These are phyloP conservation scores for Tragopan temminckii DNA, from an alignment of 2,797 vertebrate species.

Conservation along the genomic window DNA sequence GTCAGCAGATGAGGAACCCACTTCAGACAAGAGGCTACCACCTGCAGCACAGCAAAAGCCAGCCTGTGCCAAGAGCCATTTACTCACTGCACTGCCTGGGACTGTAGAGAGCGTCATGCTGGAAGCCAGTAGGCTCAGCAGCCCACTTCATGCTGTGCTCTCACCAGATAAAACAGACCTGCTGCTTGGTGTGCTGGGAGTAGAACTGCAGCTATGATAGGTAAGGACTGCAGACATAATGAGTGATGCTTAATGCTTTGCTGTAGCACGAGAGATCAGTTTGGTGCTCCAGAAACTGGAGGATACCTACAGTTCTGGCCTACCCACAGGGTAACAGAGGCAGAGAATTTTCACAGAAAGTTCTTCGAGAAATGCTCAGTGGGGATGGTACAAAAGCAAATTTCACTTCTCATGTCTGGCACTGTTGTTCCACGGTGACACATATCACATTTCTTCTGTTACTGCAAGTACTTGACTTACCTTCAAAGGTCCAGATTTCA, in stretches of 20 bases:
- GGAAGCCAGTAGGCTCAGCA: neutral
- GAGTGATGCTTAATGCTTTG: neutral
- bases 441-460: neutral
- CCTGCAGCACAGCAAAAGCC: neutral
- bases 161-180: neutral
- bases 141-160: neutral
- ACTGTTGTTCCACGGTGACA: neutral
- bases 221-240: neutral
- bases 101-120: neutral
- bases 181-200: neutral
- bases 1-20: neutral
- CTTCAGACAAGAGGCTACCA: neutral
- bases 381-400: neutral
- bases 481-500: neutral
- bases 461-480: neutral
- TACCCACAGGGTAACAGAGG: neutral
- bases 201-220: neutral
- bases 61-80: neutral
- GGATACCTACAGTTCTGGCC: neutral
- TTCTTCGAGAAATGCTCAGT: neutral
- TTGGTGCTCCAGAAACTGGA: neutral
- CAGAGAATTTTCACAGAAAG: neutral
- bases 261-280: neutral
- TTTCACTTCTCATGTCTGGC: neutral
- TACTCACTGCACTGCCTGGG: neutral